Percentiles rank a stretch among this genome's conserved stretches.
Conservation (phyloP, 2,888 invertebrate species). For the Drosophila borborema region DNA sequence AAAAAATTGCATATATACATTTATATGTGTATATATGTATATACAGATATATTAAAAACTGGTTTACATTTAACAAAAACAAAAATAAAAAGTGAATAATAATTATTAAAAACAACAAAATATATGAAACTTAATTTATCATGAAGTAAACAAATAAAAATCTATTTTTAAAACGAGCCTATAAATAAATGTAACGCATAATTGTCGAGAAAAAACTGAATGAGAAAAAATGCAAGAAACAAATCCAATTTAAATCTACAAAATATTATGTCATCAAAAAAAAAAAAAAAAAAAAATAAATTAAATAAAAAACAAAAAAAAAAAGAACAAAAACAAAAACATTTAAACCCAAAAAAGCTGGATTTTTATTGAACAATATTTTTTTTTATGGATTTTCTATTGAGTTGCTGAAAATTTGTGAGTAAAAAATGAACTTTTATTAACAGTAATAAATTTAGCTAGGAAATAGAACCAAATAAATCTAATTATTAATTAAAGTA, state of each 20-base stretch:
- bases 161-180: slow-evolving; percentile 75
- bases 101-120: slow-evolving; percentile 23
- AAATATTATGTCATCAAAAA: slow-evolving; percentile 65
- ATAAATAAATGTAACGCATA: slow-evolving; percentile 69
- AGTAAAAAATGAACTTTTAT: no score
- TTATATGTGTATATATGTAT: slow-evolving; percentile 47
- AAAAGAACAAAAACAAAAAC: slow-evolving; percentile 49
- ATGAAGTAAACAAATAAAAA: slow-evolving; percentile 51
- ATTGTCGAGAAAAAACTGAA: slow-evolving; percentile 57
- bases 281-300: slow-evolving; percentile 37
- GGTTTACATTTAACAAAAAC: slow-evolving; percentile 67
- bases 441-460: no score
- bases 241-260: slow-evolving; percentile 54
- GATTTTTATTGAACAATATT: slow-evolving; percentile 14
- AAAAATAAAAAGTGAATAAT: slow-evolving; percentile 5
- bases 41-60: slow-evolving; percentile 38
- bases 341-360: slow-evolving; percentile 57
- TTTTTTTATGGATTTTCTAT: background rate
- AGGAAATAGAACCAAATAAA: no score
- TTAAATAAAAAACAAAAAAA: slow-evolving; percentile 34
- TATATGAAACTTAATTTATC: slow-evolving; percentile 66
- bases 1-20: slow-evolving; percentile 46
- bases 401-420: background rate
- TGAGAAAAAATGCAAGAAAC: slow-evolving; percentile 33
- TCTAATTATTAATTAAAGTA: no score